These are phyloP conservation scores for Myiozetetes cayanensis DNA, from an alignment of 2,113 vertebrate species.

Conservation along the genomic window DNA sequence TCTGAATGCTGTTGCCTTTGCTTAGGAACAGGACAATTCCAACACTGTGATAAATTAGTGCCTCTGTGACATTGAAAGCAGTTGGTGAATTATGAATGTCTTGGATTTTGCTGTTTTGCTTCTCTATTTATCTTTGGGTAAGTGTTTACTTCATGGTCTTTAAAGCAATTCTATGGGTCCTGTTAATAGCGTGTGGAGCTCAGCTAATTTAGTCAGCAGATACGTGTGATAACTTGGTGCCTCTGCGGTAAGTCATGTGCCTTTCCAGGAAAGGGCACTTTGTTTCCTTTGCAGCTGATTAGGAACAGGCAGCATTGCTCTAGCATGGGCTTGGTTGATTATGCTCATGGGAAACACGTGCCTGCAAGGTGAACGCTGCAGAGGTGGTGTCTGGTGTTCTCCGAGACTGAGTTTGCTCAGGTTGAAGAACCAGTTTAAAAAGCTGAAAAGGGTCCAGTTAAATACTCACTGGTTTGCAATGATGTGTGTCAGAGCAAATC, in stretches of 20 bases:
- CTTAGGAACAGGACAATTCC: background rate
- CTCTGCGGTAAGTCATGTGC: fast-evolving
- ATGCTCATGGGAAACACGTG: fast-evolving
- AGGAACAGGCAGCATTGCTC: background rate
- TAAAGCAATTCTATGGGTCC: background rate
- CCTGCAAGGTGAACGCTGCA: background rate
- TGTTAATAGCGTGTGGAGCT: background rate
- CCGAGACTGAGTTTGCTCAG: background rate
- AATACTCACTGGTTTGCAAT: background rate
- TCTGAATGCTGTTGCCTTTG: background rate
- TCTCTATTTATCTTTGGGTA: background rate
- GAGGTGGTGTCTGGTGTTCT: background rate
- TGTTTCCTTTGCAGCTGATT: background rate
- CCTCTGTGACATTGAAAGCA: background rate
- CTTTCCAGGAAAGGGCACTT: background rate
- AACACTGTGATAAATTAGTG: background rate
- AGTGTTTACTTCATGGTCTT: background rate
- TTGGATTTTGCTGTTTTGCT: background rate
- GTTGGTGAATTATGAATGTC: background rate
- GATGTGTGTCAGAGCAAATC: fast-evolving
- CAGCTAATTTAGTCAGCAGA: background rate
- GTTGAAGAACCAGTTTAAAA: background rate
- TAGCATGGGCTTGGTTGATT: fast-evolving
- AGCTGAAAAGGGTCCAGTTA: background rate
- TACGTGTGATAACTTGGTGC: background rate